Percentiles rank a stretch among this genome's conserved stretches.
phyloP scores from a whole-genome alignment of 2,797 vertebrate species.

The Ctenopoma kingsleyae region DNA sequence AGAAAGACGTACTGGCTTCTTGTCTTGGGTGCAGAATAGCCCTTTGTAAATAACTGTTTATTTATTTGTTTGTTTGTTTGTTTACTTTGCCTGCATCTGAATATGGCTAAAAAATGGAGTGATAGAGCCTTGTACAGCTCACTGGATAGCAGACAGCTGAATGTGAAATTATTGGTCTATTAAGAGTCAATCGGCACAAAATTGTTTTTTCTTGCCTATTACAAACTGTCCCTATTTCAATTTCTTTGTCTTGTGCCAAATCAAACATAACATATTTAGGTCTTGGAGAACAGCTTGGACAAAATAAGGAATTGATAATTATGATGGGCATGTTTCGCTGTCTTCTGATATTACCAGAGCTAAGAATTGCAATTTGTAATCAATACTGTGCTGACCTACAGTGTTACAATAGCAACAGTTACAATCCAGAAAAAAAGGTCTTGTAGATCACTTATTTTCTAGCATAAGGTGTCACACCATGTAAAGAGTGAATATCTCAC shows the following conservation, averaged over 20 bases:
- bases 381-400: not conserved
- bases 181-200: not conserved
- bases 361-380: not conserved
- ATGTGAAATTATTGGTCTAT: not conserved
- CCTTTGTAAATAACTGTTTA: slow-evolving; percentile 33
- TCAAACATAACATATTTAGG: not conserved
- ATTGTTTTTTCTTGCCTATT: not conserved
- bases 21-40: slow-evolving; percentile 40
- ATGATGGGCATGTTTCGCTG: not conserved
- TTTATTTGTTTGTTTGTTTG: not conserved
- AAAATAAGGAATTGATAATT: not conserved
- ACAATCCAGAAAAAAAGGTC: not conserved
- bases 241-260: not conserved
- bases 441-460: not conserved
- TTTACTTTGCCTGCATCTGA: slow-evolving; percentile 4
- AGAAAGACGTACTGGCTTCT: slow-evolving; percentile 13
- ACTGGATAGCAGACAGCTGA: slow-evolving; percentile 8
- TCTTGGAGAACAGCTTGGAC: not conserved
- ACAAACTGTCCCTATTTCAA: not conserved
- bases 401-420: not conserved
- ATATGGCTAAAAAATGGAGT: slow-evolving; percentile 34
- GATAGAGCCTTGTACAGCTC: slow-evolving; percentile 1
- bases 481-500: not conserved
- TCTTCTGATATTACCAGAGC: not conserved
- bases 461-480: not conserved